Conservation (phyloP, 2,888 invertebrate genomes). For the Heliconius sara region DNA sequence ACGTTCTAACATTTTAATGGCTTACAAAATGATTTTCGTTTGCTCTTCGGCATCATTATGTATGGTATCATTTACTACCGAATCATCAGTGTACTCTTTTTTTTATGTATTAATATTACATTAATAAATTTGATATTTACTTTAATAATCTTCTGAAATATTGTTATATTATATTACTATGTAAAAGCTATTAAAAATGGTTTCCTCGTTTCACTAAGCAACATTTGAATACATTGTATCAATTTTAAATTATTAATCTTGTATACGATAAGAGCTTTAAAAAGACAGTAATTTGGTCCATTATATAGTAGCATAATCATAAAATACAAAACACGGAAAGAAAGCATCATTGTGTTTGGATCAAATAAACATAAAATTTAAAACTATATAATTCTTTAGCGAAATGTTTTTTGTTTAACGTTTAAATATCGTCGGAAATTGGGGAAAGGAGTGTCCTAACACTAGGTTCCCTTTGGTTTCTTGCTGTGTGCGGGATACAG, state of each 20-base stretch:
- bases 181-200: not conserved
- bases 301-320: constrained; percentile 6
- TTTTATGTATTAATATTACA: no score
- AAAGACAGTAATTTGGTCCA: constrained; percentile 4
- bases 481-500: no score
- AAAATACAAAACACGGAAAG: constrained; percentile 9
- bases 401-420: no score
- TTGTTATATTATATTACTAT: not conserved
- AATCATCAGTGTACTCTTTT: no score
- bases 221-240: constrained; percentile 10
- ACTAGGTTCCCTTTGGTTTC: no score
- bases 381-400: not conserved
- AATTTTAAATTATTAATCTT: not conserved
- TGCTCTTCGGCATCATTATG: no score
- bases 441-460: no score
- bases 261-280: not conserved
- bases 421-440: no score
- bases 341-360: not conserved
- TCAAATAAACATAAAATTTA: not conserved
- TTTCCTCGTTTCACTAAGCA: not conserved
- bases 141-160: not conserved
- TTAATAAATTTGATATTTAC: no score
- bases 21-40: no score
- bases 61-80: no score
- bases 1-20: no score